Evolutionary conservation across 2,113 vertebrate species (phyloP), one percentile per base, ranked within the genome.

Genomic region (Ceyx margarethae): DNA sequence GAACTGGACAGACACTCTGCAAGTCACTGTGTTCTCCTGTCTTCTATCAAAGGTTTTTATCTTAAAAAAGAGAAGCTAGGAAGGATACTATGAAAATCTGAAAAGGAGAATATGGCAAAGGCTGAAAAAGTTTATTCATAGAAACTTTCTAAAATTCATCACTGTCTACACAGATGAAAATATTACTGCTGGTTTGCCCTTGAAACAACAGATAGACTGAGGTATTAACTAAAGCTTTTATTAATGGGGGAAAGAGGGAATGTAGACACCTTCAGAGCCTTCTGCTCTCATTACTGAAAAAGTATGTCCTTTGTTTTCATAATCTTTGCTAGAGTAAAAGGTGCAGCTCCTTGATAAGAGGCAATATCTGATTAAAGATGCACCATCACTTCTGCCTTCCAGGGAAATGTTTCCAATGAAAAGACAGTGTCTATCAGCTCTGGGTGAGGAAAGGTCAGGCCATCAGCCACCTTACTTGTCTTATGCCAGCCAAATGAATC

Each of bases 261-360:
- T 16, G 26, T 16, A 60, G 74, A 61, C 80, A 85, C 40, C 64
- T 62, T 42, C 48, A 53, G 48, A 89, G 57, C 20, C 31, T 62
- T 57, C 68, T 73, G 10, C 64, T 82, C 60, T 81, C 68, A 43
- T 79, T 72, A 42, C 66, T 62, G 56, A 31, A 46, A 64, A n/a
- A 43, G 22, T 19, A 17, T 42, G 60, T 51, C 65, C 87, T 96
- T 94, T 95, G 73, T 92, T 93, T 96, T 61, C 1, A 3, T 81
- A 90, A 80, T 90, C 29, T 23, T 78, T 48, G 16, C 69, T 85
- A 64, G 54, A 93, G 86, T 66, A 66, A 94, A 94, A 96, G 95
- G 95, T 95, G 93, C 87, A 92, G 85, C 90, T 90, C 65, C 71
- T 89, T 72, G 94, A 96, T 95, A 94, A 96, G 74, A 37, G 77